phyloP scores from a whole-genome alignment of 2,888 invertebrate genomes.

The Seira sanloemensis region DNA sequence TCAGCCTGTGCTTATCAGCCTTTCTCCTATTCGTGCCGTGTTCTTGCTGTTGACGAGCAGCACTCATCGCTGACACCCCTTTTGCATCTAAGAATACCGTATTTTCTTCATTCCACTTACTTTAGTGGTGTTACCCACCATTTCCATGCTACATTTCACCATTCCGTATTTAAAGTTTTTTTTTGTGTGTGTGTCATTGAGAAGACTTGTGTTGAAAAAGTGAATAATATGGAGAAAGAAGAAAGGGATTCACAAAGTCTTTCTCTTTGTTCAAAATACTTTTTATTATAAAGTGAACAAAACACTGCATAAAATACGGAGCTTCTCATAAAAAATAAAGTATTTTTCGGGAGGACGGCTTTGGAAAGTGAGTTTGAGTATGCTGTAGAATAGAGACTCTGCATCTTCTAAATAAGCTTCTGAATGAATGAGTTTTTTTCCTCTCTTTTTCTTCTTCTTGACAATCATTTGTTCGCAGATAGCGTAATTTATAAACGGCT shows the following conservation, averaged over 20 bases:
- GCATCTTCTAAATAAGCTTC: not conserved
- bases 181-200: conserved; percentile 9
- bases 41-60: too few species aligned
- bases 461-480: too few species aligned
- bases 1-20: conserved; percentile 11
- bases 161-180: not conserved
- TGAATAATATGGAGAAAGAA: conserved; percentile 16
- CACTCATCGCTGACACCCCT: conserved; percentile 28
- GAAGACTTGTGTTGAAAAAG: conserved; percentile 32
- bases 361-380: too few species aligned
- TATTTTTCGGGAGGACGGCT: too few species aligned
- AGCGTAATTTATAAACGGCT: too few species aligned
- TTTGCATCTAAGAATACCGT: not conserved
- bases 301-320: conserved; percentile 11
- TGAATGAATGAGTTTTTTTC: not conserved
- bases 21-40: conserved; percentile 34
- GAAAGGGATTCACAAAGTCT: conserved; percentile 15
- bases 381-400: too few species aligned
- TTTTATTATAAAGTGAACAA: not conserved
- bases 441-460: not conserved
- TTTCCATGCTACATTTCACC: conserved; percentile 20
- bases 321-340: not conserved
- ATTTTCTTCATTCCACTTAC: not conserved
- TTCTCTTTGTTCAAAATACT: conserved; percentile 36
- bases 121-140: not conserved